A percentile compares a stretch with the other conserved stretches of the same genome.
These are phyloP conservation scores for Lamproptera curius DNA, from an alignment of 2,888 invertebrate species.

Conservation along the genomic window DNA sequence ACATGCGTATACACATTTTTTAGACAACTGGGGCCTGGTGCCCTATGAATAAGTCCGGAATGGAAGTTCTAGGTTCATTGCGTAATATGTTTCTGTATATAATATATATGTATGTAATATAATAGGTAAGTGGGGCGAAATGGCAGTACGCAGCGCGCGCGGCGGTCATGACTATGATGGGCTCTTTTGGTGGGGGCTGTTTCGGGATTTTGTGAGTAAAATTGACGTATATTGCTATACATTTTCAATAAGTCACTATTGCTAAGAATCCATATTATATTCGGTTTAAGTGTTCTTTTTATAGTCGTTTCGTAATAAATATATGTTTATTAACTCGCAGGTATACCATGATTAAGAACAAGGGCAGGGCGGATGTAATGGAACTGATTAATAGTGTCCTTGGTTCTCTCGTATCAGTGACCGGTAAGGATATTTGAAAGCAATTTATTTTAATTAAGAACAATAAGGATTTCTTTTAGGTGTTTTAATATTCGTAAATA, in stretches of 20 bases:
- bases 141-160: slow-evolving; percentile 96
- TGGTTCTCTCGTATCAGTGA: slow-evolving; percentile 91
- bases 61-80: too few relatives aligned
- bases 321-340: slow-evolving; percentile 42
- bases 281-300: too few relatives aligned
- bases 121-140: slow-evolving; percentile 84
- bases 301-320: too few relatives aligned
- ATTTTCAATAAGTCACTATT: too few relatives aligned
- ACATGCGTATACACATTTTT: neutral
- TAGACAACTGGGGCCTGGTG: neutral
- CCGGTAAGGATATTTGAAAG: slow-evolving; percentile 78
- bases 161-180: slow-evolving; percentile 93
- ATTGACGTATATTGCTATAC: too few relatives aligned
- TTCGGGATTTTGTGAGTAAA: slow-evolving; percentile 78
- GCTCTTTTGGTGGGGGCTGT: slow-evolving; percentile 93
- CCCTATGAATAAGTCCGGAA: neutral
- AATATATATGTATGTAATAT: too few relatives aligned
- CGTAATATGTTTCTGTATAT: too few relatives aligned
- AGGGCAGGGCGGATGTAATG: slow-evolving; percentile 87
- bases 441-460: too few relatives aligned
- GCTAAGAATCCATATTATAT: too few relatives aligned
- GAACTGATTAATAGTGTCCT: slow-evolving; percentile 93
- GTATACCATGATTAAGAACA: slow-evolving; percentile 82
- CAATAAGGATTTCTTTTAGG: too few relatives aligned
- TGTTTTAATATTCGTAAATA: too few relatives aligned